phyloP scores from a whole-genome alignment of 2,113 vertebrate species.

The Syngnathus scovelli region DNA sequence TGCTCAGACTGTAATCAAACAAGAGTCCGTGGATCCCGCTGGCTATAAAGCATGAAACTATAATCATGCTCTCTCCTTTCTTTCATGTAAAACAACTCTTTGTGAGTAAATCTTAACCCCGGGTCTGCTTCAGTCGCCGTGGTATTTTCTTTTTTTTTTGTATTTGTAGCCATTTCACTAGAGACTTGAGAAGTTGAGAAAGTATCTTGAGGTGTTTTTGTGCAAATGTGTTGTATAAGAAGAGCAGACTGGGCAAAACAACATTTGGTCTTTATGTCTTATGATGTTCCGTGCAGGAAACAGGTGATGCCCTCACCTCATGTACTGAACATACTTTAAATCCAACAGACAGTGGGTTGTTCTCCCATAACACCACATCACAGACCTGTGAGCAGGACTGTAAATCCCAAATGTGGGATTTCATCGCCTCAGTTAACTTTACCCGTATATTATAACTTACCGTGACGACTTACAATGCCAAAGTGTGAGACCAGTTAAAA shows the following conservation, averaged over 20 bases:
- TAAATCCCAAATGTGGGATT: slow-evolving; percentile 44
- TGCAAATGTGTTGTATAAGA: not conserved
- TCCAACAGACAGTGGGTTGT: slow-evolving; percentile 31
- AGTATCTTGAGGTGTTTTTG: slow-evolving; percentile 17
- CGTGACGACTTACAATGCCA: slow-evolving; percentile 27
- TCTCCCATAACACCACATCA: slow-evolving; percentile 35
- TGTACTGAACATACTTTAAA: slow-evolving; percentile 18
- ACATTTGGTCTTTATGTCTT: slow-evolving; percentile 20
- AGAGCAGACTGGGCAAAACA: not conserved
- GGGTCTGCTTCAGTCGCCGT: slow-evolving; percentile 30
- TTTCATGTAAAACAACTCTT: slow-evolving; percentile 57
- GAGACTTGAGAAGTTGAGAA: slow-evolving; percentile 17
- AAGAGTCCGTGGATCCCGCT: slow-evolving; percentile 50
- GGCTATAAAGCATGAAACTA: slow-evolving; percentile 45
- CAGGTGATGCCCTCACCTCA: slow-evolving; percentile 41
- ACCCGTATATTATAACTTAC: slow-evolving; percentile 21
- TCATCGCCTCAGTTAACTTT: slow-evolving; percentile 36
- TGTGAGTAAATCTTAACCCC: slow-evolving; percentile 54
- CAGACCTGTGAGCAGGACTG: slow-evolving; percentile 36
- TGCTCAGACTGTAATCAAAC: slow-evolving; percentile 61
- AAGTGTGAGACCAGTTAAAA: slow-evolving; percentile 11
- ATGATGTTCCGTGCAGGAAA: slow-evolving; percentile 12
- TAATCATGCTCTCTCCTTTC: slow-evolving; percentile 32
- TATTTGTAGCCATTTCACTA: slow-evolving; percentile 9
- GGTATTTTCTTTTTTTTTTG: not conserved